phyloP scores from a whole-genome alignment of 2,888 invertebrate genomes.

The Masnerella sp. region DNA sequence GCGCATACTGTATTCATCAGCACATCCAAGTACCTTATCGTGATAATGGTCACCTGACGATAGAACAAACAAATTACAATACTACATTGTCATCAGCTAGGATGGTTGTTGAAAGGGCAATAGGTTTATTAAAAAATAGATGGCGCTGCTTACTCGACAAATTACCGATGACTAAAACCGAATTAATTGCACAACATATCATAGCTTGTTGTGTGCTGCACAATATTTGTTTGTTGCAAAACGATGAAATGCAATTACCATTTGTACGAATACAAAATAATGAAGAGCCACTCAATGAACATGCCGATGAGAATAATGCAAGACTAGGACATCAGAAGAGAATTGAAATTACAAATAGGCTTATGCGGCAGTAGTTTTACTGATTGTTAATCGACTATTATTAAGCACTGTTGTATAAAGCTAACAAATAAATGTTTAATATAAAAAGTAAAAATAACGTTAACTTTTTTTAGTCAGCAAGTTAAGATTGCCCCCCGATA shows the following conservation, averaged over 20 bases:
- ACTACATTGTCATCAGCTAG: slow-evolving; percentile 23
- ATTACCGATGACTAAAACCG: slow-evolving; percentile 2
- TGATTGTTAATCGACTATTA: too few relatives aligned
- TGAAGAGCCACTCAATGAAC: background rate
- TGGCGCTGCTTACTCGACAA: slow-evolving; percentile 13
- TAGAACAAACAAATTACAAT: slow-evolving; percentile 48
- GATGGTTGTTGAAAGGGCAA: slow-evolving; percentile 43
- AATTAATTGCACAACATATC: background rate
- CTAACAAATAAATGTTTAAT: background rate
- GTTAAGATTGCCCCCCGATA: too few relatives aligned
- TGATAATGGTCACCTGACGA: slow-evolving; percentile 14
- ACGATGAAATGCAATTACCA: slow-evolving; percentile 3
- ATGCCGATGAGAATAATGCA: background rate
- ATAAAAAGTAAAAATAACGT: background rate
- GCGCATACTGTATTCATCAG: slow-evolving; percentile 45
- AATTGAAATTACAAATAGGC: background rate
- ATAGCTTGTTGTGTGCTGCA: slow-evolving; percentile 8
- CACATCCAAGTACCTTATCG: slow-evolving; percentile 47
- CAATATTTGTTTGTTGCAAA: slow-evolving; percentile 11
- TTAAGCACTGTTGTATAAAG: too few relatives aligned
- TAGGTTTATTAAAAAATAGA: slow-evolving; percentile 6
- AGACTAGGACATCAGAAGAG: background rate
- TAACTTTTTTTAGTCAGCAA: background rate
- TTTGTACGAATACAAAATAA: background rate
- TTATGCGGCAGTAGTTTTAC: background rate